Base-by-base conservation (phyloP, 2,888 invertebrate genomes). In the Aplocera efformata region DNA sequence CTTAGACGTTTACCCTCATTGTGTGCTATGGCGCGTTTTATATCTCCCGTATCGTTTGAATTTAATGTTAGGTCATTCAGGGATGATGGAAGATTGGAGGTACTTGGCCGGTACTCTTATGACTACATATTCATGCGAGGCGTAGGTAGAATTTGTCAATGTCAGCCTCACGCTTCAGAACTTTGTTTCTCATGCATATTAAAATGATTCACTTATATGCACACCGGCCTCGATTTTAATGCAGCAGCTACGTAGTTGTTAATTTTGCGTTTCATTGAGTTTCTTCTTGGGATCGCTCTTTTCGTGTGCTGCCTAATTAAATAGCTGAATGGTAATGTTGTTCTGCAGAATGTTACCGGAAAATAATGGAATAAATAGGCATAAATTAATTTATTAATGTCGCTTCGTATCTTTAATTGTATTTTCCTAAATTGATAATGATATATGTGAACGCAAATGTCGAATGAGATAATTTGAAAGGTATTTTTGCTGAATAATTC, bases 101-200 rank as follows among this genome's bases (percentile, higher is more conserved):
- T 46, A 61, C 67, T 62, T 46, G 56, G 48, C 50, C 42, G 55
- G 51, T 36, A 58, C 59, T 63, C 60, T 63, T 57, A 57, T 58
- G 63, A 56, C 68, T 79, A 71, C 74, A 82, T 80, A 83, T 83
- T 83, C 79, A 79, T 81, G 62, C 60, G 55, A 73, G 69, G 76
- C 65, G 57, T 22, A 22, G 22, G 58, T 53, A 46, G 67, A 72
- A 79, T 76, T 81, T 69, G 72, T 80, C 78, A 77, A 72, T 72
- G 50, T 48, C 50, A 41, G 29, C 26, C 75, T 74, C 67, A 58
- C 52, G 48, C 9, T 34, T 26, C 36, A 36, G 63, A 80, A 84
- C 75, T 81, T 81, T 64, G 60, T 51, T 57, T 46, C 67, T 79
- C 73, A 81, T 86, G 84, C 81, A 85, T 86, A 84, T 79, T 81